Conservation (phyloP, 2,797 vertebrate genomes). For the Gymnocypris eckloni region DNA sequence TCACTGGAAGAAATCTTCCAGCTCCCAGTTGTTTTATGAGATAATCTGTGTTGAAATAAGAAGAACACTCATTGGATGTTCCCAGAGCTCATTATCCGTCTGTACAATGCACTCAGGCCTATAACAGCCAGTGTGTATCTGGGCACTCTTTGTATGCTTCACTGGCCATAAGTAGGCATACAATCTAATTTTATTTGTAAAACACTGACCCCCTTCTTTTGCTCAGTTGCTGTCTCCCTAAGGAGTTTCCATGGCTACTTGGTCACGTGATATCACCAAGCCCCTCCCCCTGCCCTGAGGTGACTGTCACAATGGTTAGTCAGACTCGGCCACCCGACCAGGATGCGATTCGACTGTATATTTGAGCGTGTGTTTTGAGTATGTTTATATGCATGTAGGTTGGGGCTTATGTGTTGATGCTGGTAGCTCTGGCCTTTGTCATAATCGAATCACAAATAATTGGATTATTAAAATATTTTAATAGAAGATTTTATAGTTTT, state of each 20-base stretch:
- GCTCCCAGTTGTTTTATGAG: conserved; percentile 8
- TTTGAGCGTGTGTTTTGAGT: conserved; percentile 50
- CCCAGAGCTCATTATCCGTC: conserved; percentile 68
- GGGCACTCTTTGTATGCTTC: conserved; percentile 69
- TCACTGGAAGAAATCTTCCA: not conserved
- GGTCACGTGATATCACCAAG: conserved; percentile 72
- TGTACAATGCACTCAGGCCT: conserved; percentile 69
- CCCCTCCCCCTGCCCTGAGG: conserved; percentile 67
- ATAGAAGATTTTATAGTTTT: not conserved
- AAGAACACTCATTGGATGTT: conserved; percentile 16
- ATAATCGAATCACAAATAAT: not conserved
- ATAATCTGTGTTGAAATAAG: conserved; percentile 25
- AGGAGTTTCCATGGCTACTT: conserved; percentile 75
- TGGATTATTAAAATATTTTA: not conserved
- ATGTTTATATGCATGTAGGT: conserved; percentile 15
- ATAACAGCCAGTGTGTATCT: conserved; percentile 65
- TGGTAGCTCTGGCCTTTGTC: not conserved
- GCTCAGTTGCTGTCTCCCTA: conserved; percentile 56
- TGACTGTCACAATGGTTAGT: conserved; percentile 69
- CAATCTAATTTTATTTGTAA: conserved; percentile 79
- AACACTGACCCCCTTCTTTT: conserved; percentile 64
- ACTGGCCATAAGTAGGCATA: conserved; percentile 75
- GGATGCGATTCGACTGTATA: conserved; percentile 54
- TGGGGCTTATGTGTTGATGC: conserved; percentile 5
- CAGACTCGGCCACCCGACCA: conserved; percentile 61